These are phyloP conservation scores for Piprites chloris DNA, from an alignment of 2,113 vertebrate genomes.

Conservation along the genomic window DNA sequence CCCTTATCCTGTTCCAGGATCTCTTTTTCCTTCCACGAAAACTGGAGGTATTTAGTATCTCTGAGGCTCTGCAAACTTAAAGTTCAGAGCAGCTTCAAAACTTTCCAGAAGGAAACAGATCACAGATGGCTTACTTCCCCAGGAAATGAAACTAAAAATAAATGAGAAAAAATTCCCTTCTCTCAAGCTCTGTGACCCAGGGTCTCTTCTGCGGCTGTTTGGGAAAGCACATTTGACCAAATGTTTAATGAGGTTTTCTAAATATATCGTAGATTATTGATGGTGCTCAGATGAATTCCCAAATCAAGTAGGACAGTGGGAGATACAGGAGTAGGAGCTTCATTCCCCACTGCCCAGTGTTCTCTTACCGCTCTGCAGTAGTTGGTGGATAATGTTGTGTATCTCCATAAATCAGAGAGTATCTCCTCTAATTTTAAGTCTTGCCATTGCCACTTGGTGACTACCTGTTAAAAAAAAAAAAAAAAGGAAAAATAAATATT, in stretches of 20 bases:
- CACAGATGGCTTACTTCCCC: not conserved
- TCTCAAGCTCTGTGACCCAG: not conserved
- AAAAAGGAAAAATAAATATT: not conserved
- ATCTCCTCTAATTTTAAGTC: not conserved
- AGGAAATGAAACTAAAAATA: slow-evolving; percentile 41
- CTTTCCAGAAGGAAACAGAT: not conserved
- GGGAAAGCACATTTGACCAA: not conserved
- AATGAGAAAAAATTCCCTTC: not conserved
- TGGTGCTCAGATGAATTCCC: not conserved
- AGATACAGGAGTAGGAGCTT: not conserved
- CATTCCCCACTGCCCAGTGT: not conserved
- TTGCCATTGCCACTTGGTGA: not conserved
- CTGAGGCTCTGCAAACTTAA: not conserved
- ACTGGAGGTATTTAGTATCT: not conserved
- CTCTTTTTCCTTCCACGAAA: not conserved
- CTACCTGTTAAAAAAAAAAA: not conserved
- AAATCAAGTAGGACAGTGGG: not conserved
- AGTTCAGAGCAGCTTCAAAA: not conserved
- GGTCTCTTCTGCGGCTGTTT: not conserved
- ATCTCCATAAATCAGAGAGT: not conserved
- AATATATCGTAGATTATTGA: not conserved
- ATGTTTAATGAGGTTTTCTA: not conserved
- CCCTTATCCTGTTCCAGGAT: not conserved
- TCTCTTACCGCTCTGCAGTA: not conserved
- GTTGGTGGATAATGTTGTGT: not conserved